These are phyloP conservation scores for Sarcophaga rosellei DNA, from an alignment of 2,888 invertebrate species.

Conservation along the genomic window DNA sequence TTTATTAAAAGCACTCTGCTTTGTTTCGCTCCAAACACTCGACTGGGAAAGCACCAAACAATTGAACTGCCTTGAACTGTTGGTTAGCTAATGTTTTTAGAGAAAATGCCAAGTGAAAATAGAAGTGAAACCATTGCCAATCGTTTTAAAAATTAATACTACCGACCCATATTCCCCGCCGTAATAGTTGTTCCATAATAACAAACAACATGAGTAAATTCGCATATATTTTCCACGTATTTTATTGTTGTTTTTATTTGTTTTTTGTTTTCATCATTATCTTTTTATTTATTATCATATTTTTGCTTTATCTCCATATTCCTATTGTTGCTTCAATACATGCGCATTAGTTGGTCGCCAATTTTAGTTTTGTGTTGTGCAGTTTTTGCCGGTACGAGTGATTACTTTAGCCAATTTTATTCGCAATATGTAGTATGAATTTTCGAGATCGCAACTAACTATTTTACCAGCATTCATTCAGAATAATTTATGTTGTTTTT, in stretches of 20 bases:
- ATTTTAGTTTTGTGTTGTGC: slow-evolving; percentile 8
- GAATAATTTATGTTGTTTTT: too few relatives aligned
- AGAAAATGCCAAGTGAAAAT: not conserved
- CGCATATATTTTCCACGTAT: slow-evolving; percentile 29
- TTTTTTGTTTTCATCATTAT: slow-evolving; percentile 15
- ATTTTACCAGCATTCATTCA: too few relatives aligned
- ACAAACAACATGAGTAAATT: slow-evolving; percentile 28
- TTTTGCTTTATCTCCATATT: slow-evolving; percentile 29
- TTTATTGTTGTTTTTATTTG: slow-evolving; percentile 1
- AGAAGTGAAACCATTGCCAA: not conserved
- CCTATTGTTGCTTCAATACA: slow-evolving; percentile 29
- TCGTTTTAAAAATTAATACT: not conserved
- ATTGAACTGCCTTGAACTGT: slow-evolving; percentile 52
- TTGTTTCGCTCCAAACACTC: slow-evolving; percentile 20
- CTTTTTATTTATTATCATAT: slow-evolving; percentile 9
- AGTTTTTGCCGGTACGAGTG: slow-evolving; percentile 13
- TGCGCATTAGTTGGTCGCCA: slow-evolving; percentile 40
- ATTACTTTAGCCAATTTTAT: slow-evolving; percentile 12
- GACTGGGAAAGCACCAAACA: slow-evolving; percentile 20
- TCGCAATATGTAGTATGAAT: not conserved
- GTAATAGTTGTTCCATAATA: not conserved
- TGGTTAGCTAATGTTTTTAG: slow-evolving; percentile 1
- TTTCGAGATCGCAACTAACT: too few relatives aligned
- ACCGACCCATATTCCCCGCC: not conserved
- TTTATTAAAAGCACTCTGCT: slow-evolving; percentile 7